Evolutionary conservation across 2,113 vertebrate genomes (phyloP).

Genomic region (Melospiza georgiana): DNA sequence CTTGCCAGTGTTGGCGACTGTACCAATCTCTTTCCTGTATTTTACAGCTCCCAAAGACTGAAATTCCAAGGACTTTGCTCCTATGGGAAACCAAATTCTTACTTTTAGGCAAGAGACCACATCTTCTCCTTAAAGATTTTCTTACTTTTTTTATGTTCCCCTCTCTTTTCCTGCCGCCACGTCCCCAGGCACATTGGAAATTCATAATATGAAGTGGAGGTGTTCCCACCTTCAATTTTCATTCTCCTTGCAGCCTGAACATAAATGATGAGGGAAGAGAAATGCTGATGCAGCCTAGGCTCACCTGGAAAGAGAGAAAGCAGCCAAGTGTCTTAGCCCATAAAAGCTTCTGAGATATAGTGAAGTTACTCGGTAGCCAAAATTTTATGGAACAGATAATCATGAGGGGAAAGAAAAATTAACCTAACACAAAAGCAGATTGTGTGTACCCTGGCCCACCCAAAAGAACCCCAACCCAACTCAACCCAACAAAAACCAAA

Average conservation of each 20-base stretch:
- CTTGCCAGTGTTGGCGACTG: rapidly evolving
- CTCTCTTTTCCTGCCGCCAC: not conserved
- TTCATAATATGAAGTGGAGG: not conserved
- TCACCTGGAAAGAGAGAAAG: not conserved
- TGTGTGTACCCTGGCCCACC: rapidly evolving
- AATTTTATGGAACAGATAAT: not conserved
- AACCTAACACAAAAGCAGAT: rapidly evolving
- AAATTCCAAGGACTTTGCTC: not conserved
- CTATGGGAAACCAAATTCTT: not conserved
- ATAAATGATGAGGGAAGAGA: not conserved
- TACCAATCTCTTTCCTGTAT: not conserved
- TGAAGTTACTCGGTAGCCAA: not conserved
- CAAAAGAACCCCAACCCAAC: not conserved
- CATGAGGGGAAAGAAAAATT: not conserved
- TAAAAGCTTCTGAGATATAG: not conserved
- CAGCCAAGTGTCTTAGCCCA: not conserved
- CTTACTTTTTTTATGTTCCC: not conserved
- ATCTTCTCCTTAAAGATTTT: not conserved
- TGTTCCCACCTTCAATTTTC: not conserved
- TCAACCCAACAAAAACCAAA: not conserved
- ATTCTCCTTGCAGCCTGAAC: not conserved
- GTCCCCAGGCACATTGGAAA: not conserved
- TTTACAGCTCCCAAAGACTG: not conserved
- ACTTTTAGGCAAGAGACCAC: not conserved
- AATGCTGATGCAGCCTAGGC: not conserved